Percentiles rank a stretch among this genome's conserved stretches.
phyloP scores from a whole-genome alignment of 2,113 vertebrate species.

The Centropus bengalensis region DNA sequence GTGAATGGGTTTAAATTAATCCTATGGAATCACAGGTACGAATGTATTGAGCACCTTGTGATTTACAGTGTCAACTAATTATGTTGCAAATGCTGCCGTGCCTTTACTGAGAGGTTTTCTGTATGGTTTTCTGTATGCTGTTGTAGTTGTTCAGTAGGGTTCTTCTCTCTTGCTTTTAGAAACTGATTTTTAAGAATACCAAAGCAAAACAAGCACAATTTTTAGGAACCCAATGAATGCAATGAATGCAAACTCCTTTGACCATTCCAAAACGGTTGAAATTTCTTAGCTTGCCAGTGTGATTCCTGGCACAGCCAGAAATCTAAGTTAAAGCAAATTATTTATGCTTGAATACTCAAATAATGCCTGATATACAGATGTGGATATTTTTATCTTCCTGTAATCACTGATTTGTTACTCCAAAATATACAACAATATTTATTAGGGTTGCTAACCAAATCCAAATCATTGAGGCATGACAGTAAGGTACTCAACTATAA shows the following conservation, averaged over 20 bases:
- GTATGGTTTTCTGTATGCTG: background rate
- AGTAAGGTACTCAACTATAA: background rate
- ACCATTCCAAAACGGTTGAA: background rate
- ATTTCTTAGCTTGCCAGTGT: background rate
- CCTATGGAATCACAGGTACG: background rate
- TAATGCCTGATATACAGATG: background rate
- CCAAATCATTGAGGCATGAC: background rate
- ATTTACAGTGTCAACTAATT: background rate
- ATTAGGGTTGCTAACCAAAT: background rate
- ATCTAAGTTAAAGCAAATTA: background rate
- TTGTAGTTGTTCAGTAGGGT: background rate
- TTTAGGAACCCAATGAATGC: background rate
- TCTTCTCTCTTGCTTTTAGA: background rate
- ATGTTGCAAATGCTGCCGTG: background rate
- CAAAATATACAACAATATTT: background rate
- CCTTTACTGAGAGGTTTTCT: background rate
- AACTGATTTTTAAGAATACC: background rate
- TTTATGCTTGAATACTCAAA: background rate
- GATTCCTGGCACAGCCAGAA: background rate
- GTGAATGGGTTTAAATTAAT: conserved; percentile 12
- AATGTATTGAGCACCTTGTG: background rate
- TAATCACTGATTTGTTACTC: background rate
- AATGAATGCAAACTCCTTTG: background rate
- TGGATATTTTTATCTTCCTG: background rate
- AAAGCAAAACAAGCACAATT: background rate